A percentile compares a stretch with the other conserved stretches of the same genome.
phyloP scores from a whole-genome alignment of 2,113 vertebrate genomes.

The Mesocricetus auratus region DNA sequence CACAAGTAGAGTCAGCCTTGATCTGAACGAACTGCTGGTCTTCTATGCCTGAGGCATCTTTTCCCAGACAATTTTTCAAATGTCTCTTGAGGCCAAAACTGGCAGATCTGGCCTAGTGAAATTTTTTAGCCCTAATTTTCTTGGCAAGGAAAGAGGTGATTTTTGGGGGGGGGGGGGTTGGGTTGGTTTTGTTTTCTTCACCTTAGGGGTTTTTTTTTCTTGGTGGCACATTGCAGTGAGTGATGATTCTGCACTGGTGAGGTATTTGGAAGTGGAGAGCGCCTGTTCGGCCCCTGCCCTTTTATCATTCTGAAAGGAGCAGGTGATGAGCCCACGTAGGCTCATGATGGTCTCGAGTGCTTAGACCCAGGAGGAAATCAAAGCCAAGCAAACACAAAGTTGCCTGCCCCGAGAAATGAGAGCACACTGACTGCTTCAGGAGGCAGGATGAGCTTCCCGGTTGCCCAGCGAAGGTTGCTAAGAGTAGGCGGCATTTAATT shows the following conservation, averaged over 20 bases:
- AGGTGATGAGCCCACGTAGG: background rate
- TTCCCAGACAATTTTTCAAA: background rate
- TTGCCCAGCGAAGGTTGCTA: background rate
- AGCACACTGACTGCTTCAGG: background rate
- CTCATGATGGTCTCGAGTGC: background rate
- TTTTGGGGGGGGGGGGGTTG: background rate
- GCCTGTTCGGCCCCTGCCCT: background rate
- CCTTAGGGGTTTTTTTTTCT: background rate
- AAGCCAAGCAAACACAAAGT: background rate
- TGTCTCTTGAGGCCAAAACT: background rate
- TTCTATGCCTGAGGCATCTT: background rate
- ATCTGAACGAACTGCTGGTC: background rate
- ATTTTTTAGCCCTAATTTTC: background rate
- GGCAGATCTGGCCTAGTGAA: constrained; percentile 2
- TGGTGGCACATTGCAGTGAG: background rate
- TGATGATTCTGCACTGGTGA: background rate
- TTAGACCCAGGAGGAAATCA: background rate
- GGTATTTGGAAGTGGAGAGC: background rate
- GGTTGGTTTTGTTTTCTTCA: background rate
- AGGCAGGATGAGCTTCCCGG: background rate
- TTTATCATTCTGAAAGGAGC: background rate
- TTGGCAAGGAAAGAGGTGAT: background rate
- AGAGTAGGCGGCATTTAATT: background rate
- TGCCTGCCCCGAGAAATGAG: background rate
- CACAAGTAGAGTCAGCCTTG: background rate